Conservation (phyloP, 2,797 vertebrate species). For the Buceros bicornis region DNA sequence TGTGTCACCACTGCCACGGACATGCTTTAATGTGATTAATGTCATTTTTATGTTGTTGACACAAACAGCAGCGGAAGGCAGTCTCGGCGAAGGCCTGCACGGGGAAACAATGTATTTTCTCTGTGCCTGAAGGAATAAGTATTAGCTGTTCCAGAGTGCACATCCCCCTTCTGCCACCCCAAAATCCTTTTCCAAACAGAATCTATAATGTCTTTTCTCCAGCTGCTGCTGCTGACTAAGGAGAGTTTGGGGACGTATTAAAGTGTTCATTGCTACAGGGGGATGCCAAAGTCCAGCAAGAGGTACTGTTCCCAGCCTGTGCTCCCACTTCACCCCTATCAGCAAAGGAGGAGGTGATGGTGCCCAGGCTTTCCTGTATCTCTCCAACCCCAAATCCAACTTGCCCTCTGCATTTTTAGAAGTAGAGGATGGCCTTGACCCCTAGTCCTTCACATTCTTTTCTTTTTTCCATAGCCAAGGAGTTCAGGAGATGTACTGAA, state of each 20-base stretch:
- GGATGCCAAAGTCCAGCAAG: not conserved
- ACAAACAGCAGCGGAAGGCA: not conserved
- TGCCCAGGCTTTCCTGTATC: not conserved
- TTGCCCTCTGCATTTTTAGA: not conserved
- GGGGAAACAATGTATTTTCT: not conserved
- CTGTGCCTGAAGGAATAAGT: not conserved
- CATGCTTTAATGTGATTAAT: not conserved
- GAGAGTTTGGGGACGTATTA: not conserved
- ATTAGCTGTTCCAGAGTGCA: not conserved
- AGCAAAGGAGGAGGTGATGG: not conserved
- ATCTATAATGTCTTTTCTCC: not conserved
- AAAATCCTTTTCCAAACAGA: not conserved
- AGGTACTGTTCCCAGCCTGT: not conserved
- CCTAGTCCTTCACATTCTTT: not conserved
- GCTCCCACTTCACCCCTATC: not conserved
- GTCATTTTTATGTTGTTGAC: not conserved
- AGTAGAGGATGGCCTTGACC: not conserved
- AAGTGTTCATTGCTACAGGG: not conserved
- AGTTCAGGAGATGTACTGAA: not conserved
- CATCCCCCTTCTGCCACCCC: too few relatives aligned
- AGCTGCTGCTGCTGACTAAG: not conserved
- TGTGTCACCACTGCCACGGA: rapidly evolving
- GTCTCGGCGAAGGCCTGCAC: not conserved
- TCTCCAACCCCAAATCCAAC: not conserved
- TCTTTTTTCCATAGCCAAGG: not conserved